A percentile compares a stretch with the other conserved stretches of the same genome.
Evolutionary conservation across 2,888 invertebrate species (phyloP).

Genomic region (Andrena hattorfiana): DNA sequence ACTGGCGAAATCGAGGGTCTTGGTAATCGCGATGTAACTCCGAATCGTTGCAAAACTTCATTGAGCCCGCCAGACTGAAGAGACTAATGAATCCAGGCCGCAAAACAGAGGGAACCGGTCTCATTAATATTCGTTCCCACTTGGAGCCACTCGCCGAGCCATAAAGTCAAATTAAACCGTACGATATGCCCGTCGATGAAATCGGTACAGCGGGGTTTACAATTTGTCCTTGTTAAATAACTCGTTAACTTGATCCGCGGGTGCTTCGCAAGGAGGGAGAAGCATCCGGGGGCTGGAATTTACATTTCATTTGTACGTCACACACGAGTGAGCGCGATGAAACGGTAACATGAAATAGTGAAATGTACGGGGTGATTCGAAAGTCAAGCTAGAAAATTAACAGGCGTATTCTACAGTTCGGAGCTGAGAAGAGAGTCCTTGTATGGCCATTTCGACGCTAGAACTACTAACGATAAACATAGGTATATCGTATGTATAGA

Average conservation of each 20-base stretch:
- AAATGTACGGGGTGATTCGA: slow-evolving; percentile 12
- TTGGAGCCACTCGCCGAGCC: slow-evolving; percentile 14
- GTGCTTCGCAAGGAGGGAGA: slow-evolving; percentile 15
- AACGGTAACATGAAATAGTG: slow-evolving; percentile 1
- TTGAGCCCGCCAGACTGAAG: slow-evolving; percentile 5
- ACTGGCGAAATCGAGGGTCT: neutral
- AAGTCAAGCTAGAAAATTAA: neutral
- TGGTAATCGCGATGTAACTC: slow-evolving; percentile 1
- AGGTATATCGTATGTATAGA: too few relatives aligned
- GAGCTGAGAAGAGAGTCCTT: neutral
- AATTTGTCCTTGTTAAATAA: slow-evolving; percentile 50
- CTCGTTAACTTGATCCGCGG: slow-evolving; percentile 43
- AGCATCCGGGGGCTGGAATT: slow-evolving; percentile 15
- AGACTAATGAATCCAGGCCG: slow-evolving; percentile 7
- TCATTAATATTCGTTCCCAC: slow-evolving; percentile 3
- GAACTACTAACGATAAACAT: too few relatives aligned
- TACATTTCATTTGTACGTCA: slow-evolving; percentile 45
- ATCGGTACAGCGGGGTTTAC: slow-evolving; percentile 17
- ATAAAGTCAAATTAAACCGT: slow-evolving; percentile 21
- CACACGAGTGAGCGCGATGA: neutral
- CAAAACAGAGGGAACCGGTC: neutral
- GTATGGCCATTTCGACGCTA: too few relatives aligned
- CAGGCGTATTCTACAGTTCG: neutral
- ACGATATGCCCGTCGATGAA: slow-evolving; percentile 22
- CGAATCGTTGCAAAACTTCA: neutral